Evolutionary conservation across 2,797 vertebrate genomes (phyloP).

Genomic region (Chelmon rostratus): DNA sequence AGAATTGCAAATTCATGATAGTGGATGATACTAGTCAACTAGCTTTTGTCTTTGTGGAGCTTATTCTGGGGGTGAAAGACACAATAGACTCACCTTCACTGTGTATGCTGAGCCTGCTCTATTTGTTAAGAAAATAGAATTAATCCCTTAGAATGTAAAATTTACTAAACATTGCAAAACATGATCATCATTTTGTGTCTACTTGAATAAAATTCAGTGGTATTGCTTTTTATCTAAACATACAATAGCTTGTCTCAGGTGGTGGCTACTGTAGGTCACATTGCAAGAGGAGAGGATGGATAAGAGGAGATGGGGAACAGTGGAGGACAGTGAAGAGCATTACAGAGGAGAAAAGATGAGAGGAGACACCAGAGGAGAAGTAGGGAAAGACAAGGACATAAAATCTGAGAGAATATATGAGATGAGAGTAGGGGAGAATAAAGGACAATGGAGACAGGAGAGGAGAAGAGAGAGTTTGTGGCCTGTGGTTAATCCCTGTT

Average conservation of each 20-base stretch:
- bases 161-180: conserved; percentile 1
- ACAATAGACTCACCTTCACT: conserved; percentile 6
- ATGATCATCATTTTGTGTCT: neutral
- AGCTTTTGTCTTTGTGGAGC: conserved; percentile 35
- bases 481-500: conserved; percentile 71
- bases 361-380: conserved; percentile 63
- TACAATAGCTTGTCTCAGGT: conserved; percentile 12
- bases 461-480: conserved; percentile 54
- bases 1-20: conserved; percentile 53
- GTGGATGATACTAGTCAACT: conserved; percentile 54
- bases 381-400: conserved; percentile 58
- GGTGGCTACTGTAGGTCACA: conserved; percentile 50
- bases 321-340: conserved; percentile 68
- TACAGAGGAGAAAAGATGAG: conserved; percentile 55
- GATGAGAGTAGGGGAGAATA: conserved; percentile 47
- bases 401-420: conserved; percentile 42
- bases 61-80: conserved; percentile 30
- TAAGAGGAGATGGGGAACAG: conserved; percentile 48
- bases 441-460: conserved; percentile 48
- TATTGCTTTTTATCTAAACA: conserved; percentile 10
- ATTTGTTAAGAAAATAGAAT: conserved; percentile 3
- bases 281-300: conserved; percentile 39
- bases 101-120: conserved; percentile 4
- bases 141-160: conserved; percentile 1
- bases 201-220: conserved; percentile 2